Evolutionary conservation across 2,888 invertebrate genomes (phyloP), one percentile per base, ranked within the genome.

Genomic region (Microctonus aethiopoides): DNA sequence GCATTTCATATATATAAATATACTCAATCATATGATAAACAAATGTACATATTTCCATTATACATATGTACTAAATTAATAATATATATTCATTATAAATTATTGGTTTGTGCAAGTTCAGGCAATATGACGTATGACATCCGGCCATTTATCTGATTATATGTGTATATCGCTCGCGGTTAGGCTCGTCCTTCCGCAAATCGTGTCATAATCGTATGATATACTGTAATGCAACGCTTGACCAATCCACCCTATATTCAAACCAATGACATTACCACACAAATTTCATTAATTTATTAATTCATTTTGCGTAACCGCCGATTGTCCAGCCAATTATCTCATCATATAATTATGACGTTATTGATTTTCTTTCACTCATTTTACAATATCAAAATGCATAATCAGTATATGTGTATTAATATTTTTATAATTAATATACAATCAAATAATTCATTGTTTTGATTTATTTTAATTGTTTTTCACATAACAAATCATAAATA

Each of bases 131-230:
- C 65, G 61, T 70, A 61, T 61, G 61, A 65, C 66, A 56, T 70
- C 66, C 66, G 61, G 65, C 70, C 51, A 66, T 70, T 61, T 54
- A 70, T 65, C 61, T 56, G 65, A 70, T 70, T 70, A 61, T 66
- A n/a, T n/a, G n/a, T n/a, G 32, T 56, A 56, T n/a, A 64, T 64
- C 54, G 54, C 54, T 39, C 54, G 64, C 36, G 52, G 70, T 61
- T 61, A 29, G 34, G 51, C 20, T n/a, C 54, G 39, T 60, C 69
- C 69, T 65, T 65, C 69, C 69, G 60, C 69, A 70, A 70, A 70
- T 70, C 65, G 59, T 65, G 60, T 54, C 60, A 70, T 70, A 70
- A 65, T 70, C 65, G 65, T 65, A 70, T 70, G 69, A 70, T 70
- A 70, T 70, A 56, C 41, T 60, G 67, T 41, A n/a, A 39, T 2